Conservation (phyloP, 2,797 vertebrate species). For the Malurus leucopterus region DNA sequence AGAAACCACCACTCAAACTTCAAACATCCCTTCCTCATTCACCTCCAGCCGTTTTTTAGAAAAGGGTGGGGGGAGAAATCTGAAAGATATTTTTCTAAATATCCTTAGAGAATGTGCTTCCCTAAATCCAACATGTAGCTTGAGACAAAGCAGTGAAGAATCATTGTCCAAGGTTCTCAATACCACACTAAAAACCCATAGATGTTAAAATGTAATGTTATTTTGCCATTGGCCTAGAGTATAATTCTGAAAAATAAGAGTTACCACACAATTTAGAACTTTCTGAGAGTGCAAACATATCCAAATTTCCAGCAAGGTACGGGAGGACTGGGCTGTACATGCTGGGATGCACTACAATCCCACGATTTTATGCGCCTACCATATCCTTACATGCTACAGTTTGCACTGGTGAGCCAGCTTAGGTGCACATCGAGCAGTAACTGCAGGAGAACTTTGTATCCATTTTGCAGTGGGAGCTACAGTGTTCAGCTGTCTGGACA, state of each 20-base stretch:
- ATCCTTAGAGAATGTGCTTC: background rate
- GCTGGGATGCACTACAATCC: background rate
- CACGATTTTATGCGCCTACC: background rate
- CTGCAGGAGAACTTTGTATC: background rate
- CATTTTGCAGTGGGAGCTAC: background rate
- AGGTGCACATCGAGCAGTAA: background rate
- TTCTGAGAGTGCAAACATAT: background rate
- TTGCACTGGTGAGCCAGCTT: background rate
- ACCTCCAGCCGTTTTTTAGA: background rate
- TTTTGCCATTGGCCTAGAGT: background rate
- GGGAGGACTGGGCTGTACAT: background rate
- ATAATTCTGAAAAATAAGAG: background rate
- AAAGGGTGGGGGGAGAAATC: background rate
- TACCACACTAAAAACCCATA: accelerated
- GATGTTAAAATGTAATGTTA: background rate
- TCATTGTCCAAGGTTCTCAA: background rate
- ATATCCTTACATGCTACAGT: background rate
- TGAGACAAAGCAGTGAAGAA: background rate
- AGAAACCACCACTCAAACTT: background rate
- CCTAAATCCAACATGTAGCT: background rate
- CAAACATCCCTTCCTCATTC: background rate
- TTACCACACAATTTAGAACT: background rate
- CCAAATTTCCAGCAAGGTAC: background rate
- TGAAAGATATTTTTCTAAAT: background rate
- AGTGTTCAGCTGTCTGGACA: background rate